A percentile compares a stretch with the other conserved stretches of the same genome.
Evolutionary conservation across 1,140 invertebrate genomes (phyloP).

Genomic region (Plodia interpunctella): DNA sequence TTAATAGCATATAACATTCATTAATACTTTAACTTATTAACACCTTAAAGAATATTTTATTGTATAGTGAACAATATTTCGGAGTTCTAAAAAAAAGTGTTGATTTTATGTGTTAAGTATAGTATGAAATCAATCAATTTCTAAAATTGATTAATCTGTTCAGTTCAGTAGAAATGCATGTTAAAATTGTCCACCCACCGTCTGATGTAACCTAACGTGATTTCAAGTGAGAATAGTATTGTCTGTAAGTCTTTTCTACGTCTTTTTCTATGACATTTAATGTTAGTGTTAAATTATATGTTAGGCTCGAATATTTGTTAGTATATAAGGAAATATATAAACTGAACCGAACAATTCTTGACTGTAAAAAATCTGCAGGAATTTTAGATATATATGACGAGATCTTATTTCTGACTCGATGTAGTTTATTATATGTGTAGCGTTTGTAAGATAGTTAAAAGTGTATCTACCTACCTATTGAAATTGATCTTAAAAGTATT

Average conservation of each 20-base stretch:
- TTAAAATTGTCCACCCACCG: constrained; percentile 19
- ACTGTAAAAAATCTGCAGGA: no score
- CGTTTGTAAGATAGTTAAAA: constrained; percentile 17
- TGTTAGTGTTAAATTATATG: constrained; percentile 54
- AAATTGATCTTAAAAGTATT: constrained; percentile 1
- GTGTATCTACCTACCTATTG: constrained; percentile 23
- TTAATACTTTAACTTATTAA: no score
- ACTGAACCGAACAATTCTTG: no score
- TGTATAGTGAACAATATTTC: no score
- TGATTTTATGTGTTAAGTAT: no score
- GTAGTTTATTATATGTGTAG: constrained; percentile 20
- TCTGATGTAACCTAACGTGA: constrained; percentile 61
- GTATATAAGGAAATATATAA: neutral
- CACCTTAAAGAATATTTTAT: no score
- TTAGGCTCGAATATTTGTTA: neutral
- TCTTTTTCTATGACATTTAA: constrained; percentile 71
- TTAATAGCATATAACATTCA: no score
- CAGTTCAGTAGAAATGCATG: neutral
- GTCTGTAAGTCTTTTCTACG: constrained; percentile 68
- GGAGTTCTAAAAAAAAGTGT: no score
- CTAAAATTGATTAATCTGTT: no score
- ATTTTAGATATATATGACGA: no score
- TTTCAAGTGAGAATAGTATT: constrained; percentile 64
- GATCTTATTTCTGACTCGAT: no score
- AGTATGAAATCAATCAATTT: no score